Evolutionary conservation across 2,797 vertebrate species (phyloP).

Genomic region (Botia kubotai): DNA sequence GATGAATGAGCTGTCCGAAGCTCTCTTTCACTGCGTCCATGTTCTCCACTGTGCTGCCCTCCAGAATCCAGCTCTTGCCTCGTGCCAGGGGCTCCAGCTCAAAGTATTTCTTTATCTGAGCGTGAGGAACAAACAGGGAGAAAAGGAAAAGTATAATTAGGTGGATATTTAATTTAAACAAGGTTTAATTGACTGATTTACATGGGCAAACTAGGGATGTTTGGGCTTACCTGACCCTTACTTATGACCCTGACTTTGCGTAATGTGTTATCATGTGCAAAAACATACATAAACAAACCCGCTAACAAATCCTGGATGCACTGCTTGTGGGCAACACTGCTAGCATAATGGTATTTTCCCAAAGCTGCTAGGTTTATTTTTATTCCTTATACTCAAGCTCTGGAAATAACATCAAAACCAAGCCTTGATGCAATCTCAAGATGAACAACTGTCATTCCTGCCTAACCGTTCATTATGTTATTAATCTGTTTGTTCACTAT

Average conservation of each 20-base stretch:
- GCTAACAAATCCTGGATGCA: not conserved
- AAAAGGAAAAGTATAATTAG: not conserved
- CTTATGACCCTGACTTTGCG: no score
- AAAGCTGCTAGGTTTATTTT: not conserved
- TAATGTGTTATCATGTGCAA: no score
- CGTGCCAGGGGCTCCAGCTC: slow-evolving; percentile 90
- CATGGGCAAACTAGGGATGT: not conserved
- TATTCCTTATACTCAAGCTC: not conserved
- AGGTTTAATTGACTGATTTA: not conserved
- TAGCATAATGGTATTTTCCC: not conserved
- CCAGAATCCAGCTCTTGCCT: slow-evolving; percentile 89
- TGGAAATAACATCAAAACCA: not conserved
- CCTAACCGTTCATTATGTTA: not conserved
- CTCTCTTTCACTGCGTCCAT: slow-evolving; percentile 85
- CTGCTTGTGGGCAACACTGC: not conserved
- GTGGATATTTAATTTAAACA: not conserved
- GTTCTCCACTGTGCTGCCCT: slow-evolving; percentile 85
- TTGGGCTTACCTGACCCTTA: not conserved
- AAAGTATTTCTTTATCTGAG: slow-evolving; percentile 89
- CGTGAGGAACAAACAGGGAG: slow-evolving; percentile 17
- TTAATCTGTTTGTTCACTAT: not conserved
- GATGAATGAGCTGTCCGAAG: slow-evolving; percentile 85
- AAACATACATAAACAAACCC: not conserved
- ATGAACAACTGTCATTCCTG: not conserved
- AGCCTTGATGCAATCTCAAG: not conserved